A percentile compares a stretch with the other conserved stretches of the same genome.
Evolutionary conservation across 1,140 invertebrate species (phyloP).

Genomic region (Rhopalosiphum maidis): DNA sequence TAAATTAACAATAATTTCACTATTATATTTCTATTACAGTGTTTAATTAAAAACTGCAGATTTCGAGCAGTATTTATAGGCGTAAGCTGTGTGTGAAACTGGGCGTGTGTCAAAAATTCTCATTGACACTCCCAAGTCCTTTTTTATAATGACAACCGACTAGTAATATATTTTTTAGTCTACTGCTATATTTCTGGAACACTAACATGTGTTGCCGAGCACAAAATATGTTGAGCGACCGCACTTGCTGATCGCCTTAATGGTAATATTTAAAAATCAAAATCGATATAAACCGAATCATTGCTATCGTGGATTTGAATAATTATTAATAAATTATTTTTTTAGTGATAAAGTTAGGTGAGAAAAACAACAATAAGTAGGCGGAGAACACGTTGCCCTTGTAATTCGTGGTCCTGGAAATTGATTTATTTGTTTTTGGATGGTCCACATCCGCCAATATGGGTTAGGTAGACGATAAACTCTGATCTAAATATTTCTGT

Average conservation of each 20-base stretch:
- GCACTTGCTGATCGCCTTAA: neutral
- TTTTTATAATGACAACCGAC: neutral
- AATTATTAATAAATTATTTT: neutral
- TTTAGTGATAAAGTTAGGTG: neutral
- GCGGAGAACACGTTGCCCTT: neutral
- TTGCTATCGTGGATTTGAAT: neutral
- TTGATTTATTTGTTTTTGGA: conserved; percentile 5
- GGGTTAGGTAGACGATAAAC: neutral
- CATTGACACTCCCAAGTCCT: neutral
- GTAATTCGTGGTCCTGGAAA: neutral
- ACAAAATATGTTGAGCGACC: neutral
- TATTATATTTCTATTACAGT: neutral
- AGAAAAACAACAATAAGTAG: neutral
- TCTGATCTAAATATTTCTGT: neutral
- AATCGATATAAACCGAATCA: neutral
- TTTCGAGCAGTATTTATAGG: conserved; percentile 23
- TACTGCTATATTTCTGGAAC: neutral
- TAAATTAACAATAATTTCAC: neutral
- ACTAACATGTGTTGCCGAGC: neutral
- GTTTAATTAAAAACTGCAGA: neutral
- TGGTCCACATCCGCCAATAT: neutral
- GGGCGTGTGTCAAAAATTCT: neutral
- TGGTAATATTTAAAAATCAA: neutral
- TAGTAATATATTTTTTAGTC: neutral
- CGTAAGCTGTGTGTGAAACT: neutral